Evolutionary conservation across 2,797 vertebrate genomes (phyloP), one percentile per base, ranked within the genome.

Genomic region (Rhodeus uyekii): DNA sequence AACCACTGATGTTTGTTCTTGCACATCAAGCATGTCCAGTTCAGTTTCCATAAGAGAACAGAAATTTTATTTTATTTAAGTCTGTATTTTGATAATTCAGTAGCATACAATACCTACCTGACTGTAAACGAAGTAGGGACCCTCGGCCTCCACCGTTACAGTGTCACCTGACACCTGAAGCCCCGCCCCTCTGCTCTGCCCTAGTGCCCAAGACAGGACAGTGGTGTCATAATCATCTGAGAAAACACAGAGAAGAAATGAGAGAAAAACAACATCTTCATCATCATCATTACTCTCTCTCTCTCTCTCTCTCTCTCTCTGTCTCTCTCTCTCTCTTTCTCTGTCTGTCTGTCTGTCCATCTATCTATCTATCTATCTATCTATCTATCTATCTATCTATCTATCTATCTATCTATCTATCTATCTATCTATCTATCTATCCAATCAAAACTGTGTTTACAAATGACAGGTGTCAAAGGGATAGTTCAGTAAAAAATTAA

Each of bases 51-150:
- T 8, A 5, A 36, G 18, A 19, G 13, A 24, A 67, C 22, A 39
- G n/a, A 0, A 12, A 22, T 64, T 36, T 4, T 0, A 16, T 29
- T 29, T 61, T n/a, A n/a, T n/a, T 65, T 3, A 42, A 42, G 18
- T 44, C 24, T 63, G 22, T 65, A 48, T 38, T 65, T 39, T 29
- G 10, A n/a, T 42, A 22, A 58, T 42, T 24, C 34, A n/a, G 36
- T 68, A 42, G 24, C 60, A 24, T 88, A 86, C 87, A 55, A 24
- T 32, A 78, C 86, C 78, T 16, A 90, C 88, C 88, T 90, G 88
- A 78, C 89, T 90, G 83, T 90, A 90, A 69, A 89, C 86, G 72
- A 89, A 88, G 82, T 89, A 89, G 27, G 55, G 75, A 5, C 89
- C 88, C 58, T 85, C 80, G 1, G 80, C 86, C 32, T 81, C 82